A percentile compares a stretch with the other conserved stretches of the same genome.
These are phyloP conservation scores for Rallus crepitans DNA, from an alignment of 2,797 vertebrate species.

Conservation along the genomic window DNA sequence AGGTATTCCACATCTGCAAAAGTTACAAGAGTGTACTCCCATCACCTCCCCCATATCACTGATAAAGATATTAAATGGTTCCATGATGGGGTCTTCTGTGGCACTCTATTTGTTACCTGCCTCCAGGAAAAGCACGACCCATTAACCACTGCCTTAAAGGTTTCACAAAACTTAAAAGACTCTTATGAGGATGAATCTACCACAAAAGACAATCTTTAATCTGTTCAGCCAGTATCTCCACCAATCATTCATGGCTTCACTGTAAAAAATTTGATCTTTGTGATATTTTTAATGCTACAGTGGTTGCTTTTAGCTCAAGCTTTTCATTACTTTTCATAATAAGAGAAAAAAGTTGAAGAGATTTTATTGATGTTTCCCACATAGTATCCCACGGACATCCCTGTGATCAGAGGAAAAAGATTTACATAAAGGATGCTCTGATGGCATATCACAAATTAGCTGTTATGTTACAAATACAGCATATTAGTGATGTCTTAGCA, in stretches of 20 bases:
- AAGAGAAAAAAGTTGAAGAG: neutral
- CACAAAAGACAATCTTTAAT: neutral
- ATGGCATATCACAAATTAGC: neutral
- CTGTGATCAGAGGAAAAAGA: neutral
- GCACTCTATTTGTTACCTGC: neutral
- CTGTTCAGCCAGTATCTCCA: neutral
- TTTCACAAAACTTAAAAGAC: neutral
- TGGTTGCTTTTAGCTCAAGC: neutral
- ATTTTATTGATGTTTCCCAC: neutral
- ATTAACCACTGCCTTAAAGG: neutral
- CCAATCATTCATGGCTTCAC: neutral
- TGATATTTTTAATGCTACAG: neutral
- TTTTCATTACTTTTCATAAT: neutral
- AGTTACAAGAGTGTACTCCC: neutral
- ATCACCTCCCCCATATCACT: neutral
- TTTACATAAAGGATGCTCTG: neutral
- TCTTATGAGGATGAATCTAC: neutral
- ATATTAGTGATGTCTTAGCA: neutral
- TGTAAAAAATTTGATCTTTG: neutral
- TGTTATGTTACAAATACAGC: neutral
- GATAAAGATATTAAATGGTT: neutral
- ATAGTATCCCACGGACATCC: neutral
- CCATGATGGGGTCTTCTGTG: rapidly evolving
- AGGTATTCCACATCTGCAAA: neutral
- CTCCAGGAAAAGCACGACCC: neutral